Evolutionary conservation across 2,113 vertebrate species (phyloP), one percentile per base, ranked within the genome.

Genomic region (Spilogale gracilis): DNA sequence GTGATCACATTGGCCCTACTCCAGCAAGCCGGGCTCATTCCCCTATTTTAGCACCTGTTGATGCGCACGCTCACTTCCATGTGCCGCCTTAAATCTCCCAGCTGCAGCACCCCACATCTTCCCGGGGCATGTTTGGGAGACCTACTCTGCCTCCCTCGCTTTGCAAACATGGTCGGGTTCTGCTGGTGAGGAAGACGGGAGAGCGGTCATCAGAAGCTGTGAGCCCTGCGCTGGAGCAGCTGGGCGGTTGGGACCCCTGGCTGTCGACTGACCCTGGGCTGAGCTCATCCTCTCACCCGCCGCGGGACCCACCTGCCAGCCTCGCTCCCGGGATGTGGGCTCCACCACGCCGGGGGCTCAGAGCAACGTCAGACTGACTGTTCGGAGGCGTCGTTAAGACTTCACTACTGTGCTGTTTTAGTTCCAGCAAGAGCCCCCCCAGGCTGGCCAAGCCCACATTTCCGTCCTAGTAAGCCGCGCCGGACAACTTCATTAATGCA

Each of bases 401-500:
- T 98, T 98, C n/a, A 97, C 97, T 86, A 88, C 95, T 38, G 52
- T 96, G 97, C 97, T 98, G 97, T 98, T 98, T 97, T 94, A 97
- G 98, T 98, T 98, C 95, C 91, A 94, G 95, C 96, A 97, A 93
- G 98, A 97, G 9, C 63, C 74, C 95, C 95, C 96, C 97, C 89
- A 81, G 85, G 98, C 98, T 97, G 98, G 97, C 96, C 78, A 91
- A 98, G 97, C 97, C 82, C 89, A 95, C 73, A 48, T 73, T 74
- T 97, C 81, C 91, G 96, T 98, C 95, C 98, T 98, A 98, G 98
- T 98, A 97, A 98, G 97, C 97, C 73, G 94, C 83, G 94, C 96
- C 0, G 89, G 97, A 96, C 80, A 95, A 87, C 98, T 98, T 97
- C 91, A 96, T 98, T 98, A 98, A 97, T 87, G 97, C 97, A 98